phyloP scores from a whole-genome alignment of 2,113 vertebrate genomes.

The Loxodonta africana region DNA sequence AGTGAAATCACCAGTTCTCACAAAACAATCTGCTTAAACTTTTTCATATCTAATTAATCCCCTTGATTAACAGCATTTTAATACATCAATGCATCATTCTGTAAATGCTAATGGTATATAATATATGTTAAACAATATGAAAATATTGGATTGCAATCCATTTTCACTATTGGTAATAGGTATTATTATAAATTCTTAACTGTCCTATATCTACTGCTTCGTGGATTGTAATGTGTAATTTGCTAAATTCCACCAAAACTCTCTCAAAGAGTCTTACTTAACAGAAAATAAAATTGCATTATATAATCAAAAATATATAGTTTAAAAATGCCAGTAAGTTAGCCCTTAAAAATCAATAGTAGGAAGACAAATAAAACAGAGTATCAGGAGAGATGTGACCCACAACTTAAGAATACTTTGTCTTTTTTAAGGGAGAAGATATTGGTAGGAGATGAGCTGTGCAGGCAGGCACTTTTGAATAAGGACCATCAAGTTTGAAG shows the following conservation, averaged over 20 bases:
- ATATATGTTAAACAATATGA: slow-evolving; percentile 84
- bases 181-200: slow-evolving; percentile 84
- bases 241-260: neutral
- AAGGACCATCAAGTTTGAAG: neutral
- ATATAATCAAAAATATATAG: neutral
- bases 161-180: slow-evolving; percentile 81
- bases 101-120: slow-evolving; percentile 85
- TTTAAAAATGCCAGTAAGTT: neutral
- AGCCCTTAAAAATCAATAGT: neutral
- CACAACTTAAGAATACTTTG: neutral
- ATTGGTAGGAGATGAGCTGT: rapidly evolving
- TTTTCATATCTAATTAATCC: slow-evolving; percentile 87
- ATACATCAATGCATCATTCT: slow-evolving; percentile 85
- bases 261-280: slow-evolving; percentile 9
- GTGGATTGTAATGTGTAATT: slow-evolving; percentile 47
- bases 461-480: neutral
- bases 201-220: slow-evolving; percentile 64
- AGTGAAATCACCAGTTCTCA: slow-evolving; percentile 62
- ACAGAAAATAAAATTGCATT: neutral
- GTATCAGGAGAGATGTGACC: neutral
- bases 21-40: slow-evolving; percentile 76
- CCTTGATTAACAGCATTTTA: slow-evolving; percentile 82
- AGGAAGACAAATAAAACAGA: neutral
- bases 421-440: neutral
- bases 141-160: slow-evolving; percentile 79